Conservation (phyloP, 2,888 invertebrate species). For the Cantharis rufa region DNA sequence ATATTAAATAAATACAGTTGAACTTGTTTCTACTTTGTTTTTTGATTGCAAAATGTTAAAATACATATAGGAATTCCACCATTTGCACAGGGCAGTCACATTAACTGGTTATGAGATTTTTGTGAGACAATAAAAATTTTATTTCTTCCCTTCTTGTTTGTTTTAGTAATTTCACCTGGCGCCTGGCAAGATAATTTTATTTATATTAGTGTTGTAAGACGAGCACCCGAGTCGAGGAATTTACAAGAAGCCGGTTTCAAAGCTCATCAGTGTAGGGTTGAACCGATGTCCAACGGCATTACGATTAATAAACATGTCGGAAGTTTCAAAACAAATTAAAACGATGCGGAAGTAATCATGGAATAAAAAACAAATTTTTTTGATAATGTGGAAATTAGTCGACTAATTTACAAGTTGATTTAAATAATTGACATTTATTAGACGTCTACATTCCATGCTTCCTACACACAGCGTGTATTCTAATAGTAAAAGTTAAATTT, state of each 20-base stretch:
- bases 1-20: not conserved
- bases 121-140: too few relatives aligned
- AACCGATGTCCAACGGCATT: too few relatives aligned
- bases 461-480: conserved; percentile 30
- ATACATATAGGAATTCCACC: not conserved
- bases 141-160: too few relatives aligned
- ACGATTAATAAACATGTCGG: not conserved
- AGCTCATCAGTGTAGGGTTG: too few relatives aligned
- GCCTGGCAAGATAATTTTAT: too few relatives aligned
- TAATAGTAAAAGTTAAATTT: conserved; percentile 39
- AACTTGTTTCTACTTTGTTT: too few relatives aligned
- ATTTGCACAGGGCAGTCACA: too few relatives aligned
- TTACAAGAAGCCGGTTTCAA: too few relatives aligned
- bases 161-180: too few relatives aligned
- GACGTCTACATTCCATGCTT: conserved; percentile 27
- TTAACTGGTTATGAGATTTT: too few relatives aligned
- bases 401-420: conserved; percentile 19
- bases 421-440: conserved; percentile 26
- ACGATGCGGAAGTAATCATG: not conserved
- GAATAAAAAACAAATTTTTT: conserved; percentile 12
- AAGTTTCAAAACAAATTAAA: not conserved
- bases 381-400: conserved; percentile 16
- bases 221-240: too few relatives aligned
- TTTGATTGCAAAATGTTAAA: not conserved
- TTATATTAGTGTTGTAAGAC: too few relatives aligned